These are phyloP conservation scores for Oreotragus oreotragus DNA, from an alignment of 2,113 vertebrate species.

Conservation along the genomic window DNA sequence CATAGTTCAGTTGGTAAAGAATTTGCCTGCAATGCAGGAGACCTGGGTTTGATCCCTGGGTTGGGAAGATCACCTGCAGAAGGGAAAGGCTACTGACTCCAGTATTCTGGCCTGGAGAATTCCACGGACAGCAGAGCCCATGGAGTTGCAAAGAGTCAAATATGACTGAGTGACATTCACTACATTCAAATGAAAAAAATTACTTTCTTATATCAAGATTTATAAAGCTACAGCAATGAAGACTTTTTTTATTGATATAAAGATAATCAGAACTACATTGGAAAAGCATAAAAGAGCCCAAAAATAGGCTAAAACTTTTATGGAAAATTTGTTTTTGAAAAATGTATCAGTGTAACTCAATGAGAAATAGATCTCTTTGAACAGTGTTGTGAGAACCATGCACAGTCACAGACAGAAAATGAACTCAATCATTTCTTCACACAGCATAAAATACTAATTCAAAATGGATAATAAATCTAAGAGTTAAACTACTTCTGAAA, in stretches of 20 bases:
- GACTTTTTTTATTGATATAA: not conserved
- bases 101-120: not conserved
- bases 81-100: not conserved
- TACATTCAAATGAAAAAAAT: not conserved
- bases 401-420: not conserved
- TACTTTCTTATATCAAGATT: not conserved
- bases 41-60: not conserved
- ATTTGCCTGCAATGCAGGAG: not conserved
- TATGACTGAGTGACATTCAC: not conserved
- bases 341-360: not conserved
- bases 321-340: not conserved
- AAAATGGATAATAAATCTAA: not conserved
- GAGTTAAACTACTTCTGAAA: not conserved
- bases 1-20: not conserved
- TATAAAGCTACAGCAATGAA: not conserved
- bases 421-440: not conserved
- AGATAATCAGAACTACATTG: not conserved
- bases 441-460: not conserved
- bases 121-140: not conserved
- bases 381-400: not conserved
- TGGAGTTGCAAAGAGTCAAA: not conserved
- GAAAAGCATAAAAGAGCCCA: not conserved
- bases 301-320: not conserved
- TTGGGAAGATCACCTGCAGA: not conserved
- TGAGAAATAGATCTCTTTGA: not conserved